Evolutionary conservation across 2,888 invertebrate genomes (phyloP), one percentile per base, ranked within the genome.

Genomic region (Diloba caeruleocephala): DNA sequence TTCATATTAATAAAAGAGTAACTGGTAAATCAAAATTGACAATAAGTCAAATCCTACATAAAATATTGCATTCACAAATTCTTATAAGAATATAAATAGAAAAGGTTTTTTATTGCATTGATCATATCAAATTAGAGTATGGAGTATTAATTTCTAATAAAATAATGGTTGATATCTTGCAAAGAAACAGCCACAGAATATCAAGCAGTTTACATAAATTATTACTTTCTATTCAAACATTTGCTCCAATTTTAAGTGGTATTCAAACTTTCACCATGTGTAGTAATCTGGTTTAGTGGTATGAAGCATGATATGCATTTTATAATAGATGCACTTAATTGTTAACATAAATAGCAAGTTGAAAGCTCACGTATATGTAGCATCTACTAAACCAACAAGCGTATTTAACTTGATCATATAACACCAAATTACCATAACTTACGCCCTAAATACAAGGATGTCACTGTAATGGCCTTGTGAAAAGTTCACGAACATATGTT

Each of bases 401-500:
- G 1, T 13, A 31, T 2, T 14, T 1, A 9, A 14, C 0, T 15
- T 15, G n/a, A 17, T 1, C n/a, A n/a, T 9, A 17, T 15, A 4
- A 32, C n/a, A 9, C 7, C 36, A 42, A 58, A 21, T 21, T 28
- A 38, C 1, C 12, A 26, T 23, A 29, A 26, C 23, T 26, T 26
- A 66, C 19, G 10, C 54, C 55, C 39, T 46, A 34, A 5, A 33
- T 37, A 13, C 25, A 36, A 43, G 17, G 14, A 41, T 61, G 31
- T 38, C 21, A 23, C 15, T 39, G 10, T 34, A 43, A 36, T 39
- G 64, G 41, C 70, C 60, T 72, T 69, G 58, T n/a, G 28, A 39
- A 1, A 50, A 43, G 44, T 56, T 55, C 37, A 45, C 17, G 13
- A 42, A 7, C 62, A 75, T 71, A 70, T 78, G 72, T 52, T 72